Evolutionary conservation across 2,888 invertebrate species (phyloP), one percentile per base, ranked within the genome.

Genomic region (Pristionchus entomophagus): DNA sequence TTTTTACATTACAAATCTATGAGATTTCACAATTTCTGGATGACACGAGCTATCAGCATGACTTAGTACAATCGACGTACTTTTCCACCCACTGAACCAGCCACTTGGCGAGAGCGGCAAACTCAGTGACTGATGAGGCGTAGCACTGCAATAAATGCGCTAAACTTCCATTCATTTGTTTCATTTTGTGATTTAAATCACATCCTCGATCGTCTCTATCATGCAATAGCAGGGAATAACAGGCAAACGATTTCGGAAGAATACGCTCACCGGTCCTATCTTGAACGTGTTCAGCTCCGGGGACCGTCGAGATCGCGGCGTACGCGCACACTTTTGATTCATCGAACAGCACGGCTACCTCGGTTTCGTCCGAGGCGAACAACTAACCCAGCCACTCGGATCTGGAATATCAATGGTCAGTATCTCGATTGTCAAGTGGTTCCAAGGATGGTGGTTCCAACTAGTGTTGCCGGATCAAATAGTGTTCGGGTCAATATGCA

Each of bases 111-210:
- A 73, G 35, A 0, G 26, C 22, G 6, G 73, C 73, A 41, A 73
- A 73, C 17, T 73, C 73, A 22, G 73, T 41, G n/a, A 73, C 73
- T 8, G 73, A 73, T 1, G 73, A 73, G 41, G 73, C 73, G 41
- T n/a, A 73, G n/a, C 41, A 41, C 73, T 73, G 65, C 5, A 59
- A 59, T 1, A 14, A 26, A 29, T 14, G 12, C 17, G 12, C 26
- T 14, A 45, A 45, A 10, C 45, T 45, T 45, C 14, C 6, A 6
- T 14, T 14, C 14, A 10, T 45, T 45, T 6, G 8, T 10, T 14
- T 45, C 26, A 26, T 26, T 59, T 59, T 26, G 26, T 59, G 45
- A 45, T 10, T 6, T 45, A 45, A 45, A 10, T 14, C 6, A 45
- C 6, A 45, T 10, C 8, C 45, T 45, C 45, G 6, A 45, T n/a